phyloP scores from a whole-genome alignment of 2,113 vertebrate genomes.

The Boulengeromyrus knoepffleri region DNA sequence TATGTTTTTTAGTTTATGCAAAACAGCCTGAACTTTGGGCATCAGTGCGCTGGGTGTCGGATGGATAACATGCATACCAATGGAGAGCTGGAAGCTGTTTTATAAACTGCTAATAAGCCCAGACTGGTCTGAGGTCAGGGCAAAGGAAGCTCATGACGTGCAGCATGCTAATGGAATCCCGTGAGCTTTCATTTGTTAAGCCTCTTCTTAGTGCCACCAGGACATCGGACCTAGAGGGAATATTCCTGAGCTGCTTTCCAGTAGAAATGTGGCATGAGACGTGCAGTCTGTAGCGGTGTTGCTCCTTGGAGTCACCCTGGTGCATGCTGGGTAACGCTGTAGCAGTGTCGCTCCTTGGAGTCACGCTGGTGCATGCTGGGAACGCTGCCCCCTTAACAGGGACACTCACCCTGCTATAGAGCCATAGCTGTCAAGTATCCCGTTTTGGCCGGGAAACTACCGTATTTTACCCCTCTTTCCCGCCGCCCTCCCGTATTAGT shows the following conservation, averaged over 20 bases:
- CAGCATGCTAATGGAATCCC: constrained; percentile 18
- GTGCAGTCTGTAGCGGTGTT: neutral
- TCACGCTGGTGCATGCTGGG: neutral
- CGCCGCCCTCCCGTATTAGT: no score
- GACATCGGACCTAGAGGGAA: neutral
- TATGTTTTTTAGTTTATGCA: constrained; percentile 3
- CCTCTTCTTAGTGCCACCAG: neutral
- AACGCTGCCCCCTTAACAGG: neutral
- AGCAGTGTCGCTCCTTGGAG: neutral
- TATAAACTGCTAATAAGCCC: neutral
- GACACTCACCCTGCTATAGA: neutral
- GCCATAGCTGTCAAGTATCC: no score
- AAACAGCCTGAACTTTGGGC: constrained; percentile 16
- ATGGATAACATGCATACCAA: constrained; percentile 8
- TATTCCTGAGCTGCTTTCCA: neutral
- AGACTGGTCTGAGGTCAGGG: constrained; percentile 14
- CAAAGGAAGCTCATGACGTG: constrained; percentile 11
- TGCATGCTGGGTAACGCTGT: neutral
- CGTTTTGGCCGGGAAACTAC: no score
- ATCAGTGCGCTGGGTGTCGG: constrained; percentile 14
- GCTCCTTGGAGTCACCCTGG: neutral
- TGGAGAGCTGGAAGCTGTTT: neutral
- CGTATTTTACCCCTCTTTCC: no score
- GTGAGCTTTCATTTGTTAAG: constrained; percentile 3
- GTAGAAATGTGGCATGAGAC: neutral